Evolutionary conservation across 2,888 invertebrate genomes (phyloP).

Genomic region (Pachymerium ferrugineum): DNA sequence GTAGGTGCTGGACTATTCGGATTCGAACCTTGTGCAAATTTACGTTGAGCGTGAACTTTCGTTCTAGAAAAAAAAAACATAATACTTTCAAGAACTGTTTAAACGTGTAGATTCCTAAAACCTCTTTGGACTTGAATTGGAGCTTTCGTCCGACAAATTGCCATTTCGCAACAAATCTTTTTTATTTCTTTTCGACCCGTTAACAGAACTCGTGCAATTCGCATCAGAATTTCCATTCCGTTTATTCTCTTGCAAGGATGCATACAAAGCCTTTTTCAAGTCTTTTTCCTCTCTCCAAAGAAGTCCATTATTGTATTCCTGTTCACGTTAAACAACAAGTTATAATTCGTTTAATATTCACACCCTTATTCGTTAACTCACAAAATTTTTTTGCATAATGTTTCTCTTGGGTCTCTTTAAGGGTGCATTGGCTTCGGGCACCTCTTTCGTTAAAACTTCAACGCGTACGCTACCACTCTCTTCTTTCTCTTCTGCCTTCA

Average conservation of each 20-base stretch:
- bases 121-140: constrained; percentile 38
- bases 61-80: constrained; percentile 52
- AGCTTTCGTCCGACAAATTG: constrained; percentile 34
- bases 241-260: constrained; percentile 46
- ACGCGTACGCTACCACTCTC: neutral
- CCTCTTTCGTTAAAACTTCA: neutral
- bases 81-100: too few relatives aligned
- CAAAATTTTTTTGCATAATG: constrained; percentile 38
- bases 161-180: constrained; percentile 29
- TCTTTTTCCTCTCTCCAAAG: constrained; percentile 48
- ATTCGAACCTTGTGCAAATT: constrained; percentile 76
- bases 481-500: constrained; percentile 22
- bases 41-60: constrained; percentile 78
- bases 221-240: constrained; percentile 35
- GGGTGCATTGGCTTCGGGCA: neutral
- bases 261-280: constrained; percentile 48
- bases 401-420: constrained; percentile 38
- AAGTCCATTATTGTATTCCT: constrained; percentile 42
- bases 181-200: constrained; percentile 33
- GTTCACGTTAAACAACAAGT: neutral
- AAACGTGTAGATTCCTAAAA: constrained; percentile 30
- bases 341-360: neutral
- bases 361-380: constrained; percentile 25
- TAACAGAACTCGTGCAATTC: neutral
- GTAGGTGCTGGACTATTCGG: constrained; percentile 54